Conservation (phyloP, 2,888 invertebrate species). For the Nomada hirtipes region DNA sequence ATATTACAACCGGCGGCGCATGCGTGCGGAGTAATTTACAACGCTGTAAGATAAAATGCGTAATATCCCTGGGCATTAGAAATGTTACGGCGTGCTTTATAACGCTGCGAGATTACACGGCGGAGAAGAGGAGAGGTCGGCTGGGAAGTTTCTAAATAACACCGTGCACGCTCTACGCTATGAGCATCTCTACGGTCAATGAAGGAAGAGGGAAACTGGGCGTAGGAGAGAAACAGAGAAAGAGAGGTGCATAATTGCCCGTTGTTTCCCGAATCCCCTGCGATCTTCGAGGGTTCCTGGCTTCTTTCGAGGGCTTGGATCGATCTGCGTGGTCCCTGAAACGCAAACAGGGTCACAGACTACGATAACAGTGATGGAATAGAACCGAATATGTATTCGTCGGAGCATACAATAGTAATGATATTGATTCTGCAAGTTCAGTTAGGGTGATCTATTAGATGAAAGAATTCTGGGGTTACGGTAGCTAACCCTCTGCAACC, state of each 20-base stretch:
- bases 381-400: neutral
- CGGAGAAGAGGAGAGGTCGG: slow-evolving; percentile 2
- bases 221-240: neutral
- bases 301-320: slow-evolving; percentile 31
- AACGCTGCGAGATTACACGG: slow-evolving; percentile 45
- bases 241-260: slow-evolving; percentile 30
- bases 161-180: slow-evolving; percentile 31
- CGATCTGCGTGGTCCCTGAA: slow-evolving; percentile 19
- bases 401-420: neutral
- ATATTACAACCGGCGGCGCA: slow-evolving; percentile 27
- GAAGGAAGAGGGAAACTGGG: neutral
- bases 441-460: neutral
- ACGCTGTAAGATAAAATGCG: slow-evolving; percentile 45
- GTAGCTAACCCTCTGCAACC: neutral
- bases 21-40: slow-evolving; percentile 40
- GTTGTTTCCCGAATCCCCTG: slow-evolving; percentile 29
- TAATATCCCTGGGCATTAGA: slow-evolving; percentile 51
- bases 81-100: slow-evolving; percentile 44
- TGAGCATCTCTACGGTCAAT: neutral
- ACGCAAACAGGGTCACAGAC: slow-evolving; percentile 7
- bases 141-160: slow-evolving; percentile 42
- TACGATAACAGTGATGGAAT: neutral
- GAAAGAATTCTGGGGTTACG: neutral
- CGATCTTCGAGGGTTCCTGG: slow-evolving; percentile 34
- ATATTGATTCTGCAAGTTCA: neutral